Evolutionary conservation across 2,113 vertebrate genomes (phyloP).

Genomic region (Cacatua alba): DNA sequence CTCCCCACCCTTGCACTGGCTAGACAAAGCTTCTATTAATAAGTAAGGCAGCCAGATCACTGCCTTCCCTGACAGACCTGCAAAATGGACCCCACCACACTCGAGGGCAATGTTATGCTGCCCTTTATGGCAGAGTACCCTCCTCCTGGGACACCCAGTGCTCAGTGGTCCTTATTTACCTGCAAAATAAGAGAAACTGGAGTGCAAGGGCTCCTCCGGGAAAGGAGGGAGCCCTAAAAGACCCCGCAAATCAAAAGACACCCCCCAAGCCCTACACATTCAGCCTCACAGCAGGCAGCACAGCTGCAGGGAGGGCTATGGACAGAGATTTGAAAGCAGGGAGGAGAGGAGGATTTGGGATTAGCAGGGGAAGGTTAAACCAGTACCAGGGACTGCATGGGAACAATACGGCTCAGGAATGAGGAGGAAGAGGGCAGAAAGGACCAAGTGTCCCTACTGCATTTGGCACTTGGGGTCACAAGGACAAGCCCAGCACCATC

Average conservation of each 20-base stretch:
- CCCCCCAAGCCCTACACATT: rapidly evolving
- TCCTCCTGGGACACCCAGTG: background rate
- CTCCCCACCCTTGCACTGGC: background rate
- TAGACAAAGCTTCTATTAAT: background rate
- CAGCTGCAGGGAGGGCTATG: background rate
- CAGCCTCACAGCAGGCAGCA: background rate
- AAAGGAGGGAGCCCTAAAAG: background rate
- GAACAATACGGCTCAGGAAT: background rate
- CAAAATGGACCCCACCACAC: rapidly evolving
- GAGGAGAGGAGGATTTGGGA: background rate
- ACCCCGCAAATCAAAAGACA: background rate
- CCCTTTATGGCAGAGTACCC: background rate
- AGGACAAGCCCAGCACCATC: background rate
- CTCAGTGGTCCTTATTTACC: background rate
- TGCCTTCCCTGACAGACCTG: background rate
- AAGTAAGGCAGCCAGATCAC: background rate
- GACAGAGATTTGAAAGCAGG: background rate
- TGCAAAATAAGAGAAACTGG: background rate
- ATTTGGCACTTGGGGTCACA: background rate
- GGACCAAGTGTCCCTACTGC: background rate
- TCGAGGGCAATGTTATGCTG: rapidly evolving
- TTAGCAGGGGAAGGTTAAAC: background rate
- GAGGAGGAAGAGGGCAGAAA: background rate
- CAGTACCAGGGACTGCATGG: background rate
- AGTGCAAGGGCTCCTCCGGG: background rate